Evolutionary conservation across 2,113 vertebrate genomes (phyloP).

Genomic region (Daphoenositta chrysoptera): DNA sequence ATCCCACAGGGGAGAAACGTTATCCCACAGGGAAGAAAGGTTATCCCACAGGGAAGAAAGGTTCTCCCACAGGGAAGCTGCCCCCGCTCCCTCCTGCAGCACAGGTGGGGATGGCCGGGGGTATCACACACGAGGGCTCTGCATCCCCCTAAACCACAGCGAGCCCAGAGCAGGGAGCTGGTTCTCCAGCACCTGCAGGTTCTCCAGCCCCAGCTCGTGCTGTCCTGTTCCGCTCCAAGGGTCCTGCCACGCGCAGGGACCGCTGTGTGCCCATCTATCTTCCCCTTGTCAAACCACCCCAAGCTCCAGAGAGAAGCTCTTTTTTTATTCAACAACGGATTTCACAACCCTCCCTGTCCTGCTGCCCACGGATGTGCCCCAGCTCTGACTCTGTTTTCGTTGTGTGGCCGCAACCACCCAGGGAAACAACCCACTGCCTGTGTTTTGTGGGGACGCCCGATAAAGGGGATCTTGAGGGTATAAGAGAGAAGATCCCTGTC

Average conservation of each 20-base stretch:
- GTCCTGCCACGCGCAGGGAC: rapidly evolving
- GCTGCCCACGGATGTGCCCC: background rate
- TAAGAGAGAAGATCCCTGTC: background rate
- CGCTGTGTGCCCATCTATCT: background rate
- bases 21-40: too few relatives aligned
- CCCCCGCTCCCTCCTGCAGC: background rate
- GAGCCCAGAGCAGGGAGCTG: background rate
- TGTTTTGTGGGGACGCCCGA: background rate
- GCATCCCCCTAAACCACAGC: background rate
- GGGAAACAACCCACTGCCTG: too few relatives aligned
- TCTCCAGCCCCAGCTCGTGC: background rate
- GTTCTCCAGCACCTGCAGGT: background rate
- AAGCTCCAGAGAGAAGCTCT: background rate
- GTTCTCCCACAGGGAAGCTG: background rate
- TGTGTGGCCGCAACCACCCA: rapidly evolving
- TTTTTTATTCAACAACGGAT: background rate
- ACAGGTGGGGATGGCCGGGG: background rate
- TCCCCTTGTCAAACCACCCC: background rate
- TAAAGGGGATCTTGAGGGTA: background rate
- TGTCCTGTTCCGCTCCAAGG: rapidly evolving
- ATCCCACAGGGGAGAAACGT: background rate
- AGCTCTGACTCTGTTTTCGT: background rate
- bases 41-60: background rate
- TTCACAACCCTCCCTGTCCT: background rate
- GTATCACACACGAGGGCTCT: background rate